A percentile compares a stretch with the other conserved stretches of the same genome.
Conservation (phyloP, 2,797 vertebrate species). For the Pithecia hirsuta region DNA sequence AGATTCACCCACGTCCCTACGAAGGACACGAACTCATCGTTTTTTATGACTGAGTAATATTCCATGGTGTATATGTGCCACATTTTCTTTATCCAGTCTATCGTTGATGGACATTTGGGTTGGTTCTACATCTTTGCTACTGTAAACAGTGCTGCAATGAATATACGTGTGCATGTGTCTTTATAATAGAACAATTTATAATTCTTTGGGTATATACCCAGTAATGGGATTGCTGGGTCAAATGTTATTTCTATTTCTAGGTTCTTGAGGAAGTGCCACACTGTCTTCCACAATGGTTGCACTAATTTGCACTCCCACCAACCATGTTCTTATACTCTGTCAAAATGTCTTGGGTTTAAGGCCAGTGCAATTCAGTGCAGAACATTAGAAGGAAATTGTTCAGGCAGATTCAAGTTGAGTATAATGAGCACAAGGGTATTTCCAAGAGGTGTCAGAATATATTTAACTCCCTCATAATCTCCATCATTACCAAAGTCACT, state of each 20-base stretch:
- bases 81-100: too few relatives aligned
- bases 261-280: too few relatives aligned
- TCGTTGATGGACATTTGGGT: not conserved
- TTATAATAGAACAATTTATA: not conserved
- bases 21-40: too few relatives aligned
- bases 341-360: not conserved
- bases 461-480: not conserved
- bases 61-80: too few relatives aligned
- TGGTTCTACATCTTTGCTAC: not conserved
- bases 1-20: too few relatives aligned
- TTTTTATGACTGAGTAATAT: too few relatives aligned
- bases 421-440: not conserved
- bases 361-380: not conserved
- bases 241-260: too few relatives aligned
- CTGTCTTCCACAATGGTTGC: too few relatives aligned
- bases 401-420: not conserved
- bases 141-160: not conserved
- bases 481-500: not conserved
- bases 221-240: too few relatives aligned
- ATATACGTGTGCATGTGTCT: not conserved
- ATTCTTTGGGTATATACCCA: too few relatives aligned
- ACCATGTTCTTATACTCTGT: not conserved
- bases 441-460: not conserved
- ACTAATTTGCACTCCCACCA: too few relatives aligned
- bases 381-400: not conserved